Base-by-base conservation (phyloP, 1,140 invertebrate species). In the Euura saliciscinereae region DNA sequence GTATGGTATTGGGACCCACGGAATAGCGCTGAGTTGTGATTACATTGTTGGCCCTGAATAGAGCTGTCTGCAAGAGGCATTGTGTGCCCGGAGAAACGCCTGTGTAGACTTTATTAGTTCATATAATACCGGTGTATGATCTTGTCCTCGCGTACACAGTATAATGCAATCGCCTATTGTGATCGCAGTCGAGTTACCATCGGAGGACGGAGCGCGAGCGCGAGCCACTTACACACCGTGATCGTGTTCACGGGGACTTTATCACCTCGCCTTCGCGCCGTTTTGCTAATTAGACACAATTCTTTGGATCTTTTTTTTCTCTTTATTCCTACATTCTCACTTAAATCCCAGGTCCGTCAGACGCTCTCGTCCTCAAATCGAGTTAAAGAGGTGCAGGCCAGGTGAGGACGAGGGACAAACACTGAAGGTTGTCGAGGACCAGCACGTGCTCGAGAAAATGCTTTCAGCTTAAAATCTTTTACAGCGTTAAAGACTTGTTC, bases 11-110 rank as follows among this genome's bases (percentile, higher is more conserved):
- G 70, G 76, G 71, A 74, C 77, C 73, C 72, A 76, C 71, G 74
- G 80, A 78, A 84, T 59, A 82, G 68, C 75, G 82, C 82, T 84
- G 82, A 83, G 82, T 82, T 82, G 82, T 83, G 80, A 84, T 84
- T 80, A 77, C 76, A 82, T 84, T 83, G 82, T 83, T 81, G 80
- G 70, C 77, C 74, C 70, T 83, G 80, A 83, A 82, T 83, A 78
- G 77, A 82, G 79, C 76, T 76, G 78, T 75, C 73, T 6, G 51
- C 51, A 59, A 59, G 51, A 59, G 51, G 51, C 51, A 59, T 59
- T 59, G 51, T 59, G 13, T 6, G 51, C 51, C 13, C 51, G 51
- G 51, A 59, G 51, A 44, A 67, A 42, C 66, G 66, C 43, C 66
- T 67, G 43, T 67, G 66, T 67, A 67, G 66, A 67, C 28, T 67